Evolutionary conservation across 2,888 invertebrate genomes (phyloP).

Genomic region (Drosophila affinis): DNA sequence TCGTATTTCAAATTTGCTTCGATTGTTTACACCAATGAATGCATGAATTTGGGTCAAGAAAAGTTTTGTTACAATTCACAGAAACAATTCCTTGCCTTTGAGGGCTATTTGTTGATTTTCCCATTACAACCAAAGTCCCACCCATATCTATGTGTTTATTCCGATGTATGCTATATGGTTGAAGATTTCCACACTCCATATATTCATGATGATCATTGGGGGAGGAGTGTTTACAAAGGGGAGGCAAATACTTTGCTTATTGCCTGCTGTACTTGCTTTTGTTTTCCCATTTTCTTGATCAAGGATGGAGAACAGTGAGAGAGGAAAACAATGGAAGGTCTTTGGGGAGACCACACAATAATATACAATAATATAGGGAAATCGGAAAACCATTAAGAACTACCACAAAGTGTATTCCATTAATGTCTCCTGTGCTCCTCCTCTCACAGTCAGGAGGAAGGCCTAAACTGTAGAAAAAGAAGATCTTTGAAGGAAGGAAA

Average conservation of each 20-base stretch:
- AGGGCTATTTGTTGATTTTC: constrained; percentile 15
- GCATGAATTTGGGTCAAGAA: constrained; percentile 23
- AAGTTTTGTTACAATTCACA: constrained; percentile 27
- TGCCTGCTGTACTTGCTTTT: too few relatives aligned
- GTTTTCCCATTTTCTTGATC: not conserved
- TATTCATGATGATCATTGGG: not conserved
- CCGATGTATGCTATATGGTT: constrained; percentile 10
- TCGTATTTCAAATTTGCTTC: not conserved
- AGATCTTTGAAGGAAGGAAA: too few relatives aligned
- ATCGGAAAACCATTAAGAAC: not conserved
- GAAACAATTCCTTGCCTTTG: not conserved
- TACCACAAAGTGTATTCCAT: not conserved
- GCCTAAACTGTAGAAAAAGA: not conserved
- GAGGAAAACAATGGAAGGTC: not conserved
- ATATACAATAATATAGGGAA: constrained; percentile 7
- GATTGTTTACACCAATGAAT: constrained; percentile 19
- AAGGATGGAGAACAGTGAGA: not conserved
- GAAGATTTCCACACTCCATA: constrained; percentile 13
- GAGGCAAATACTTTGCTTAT: too few relatives aligned
- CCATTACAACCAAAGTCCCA: not conserved
- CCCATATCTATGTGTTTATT: not conserved
- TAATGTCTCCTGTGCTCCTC: not conserved
- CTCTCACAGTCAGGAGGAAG: too few relatives aligned
- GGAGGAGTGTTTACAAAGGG: not conserved
- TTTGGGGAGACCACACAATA: constrained; percentile 2